These are phyloP conservation scores for Pygoscelis adeliae DNA, from an alignment of 2,113 vertebrate species.

Conservation along the genomic window DNA sequence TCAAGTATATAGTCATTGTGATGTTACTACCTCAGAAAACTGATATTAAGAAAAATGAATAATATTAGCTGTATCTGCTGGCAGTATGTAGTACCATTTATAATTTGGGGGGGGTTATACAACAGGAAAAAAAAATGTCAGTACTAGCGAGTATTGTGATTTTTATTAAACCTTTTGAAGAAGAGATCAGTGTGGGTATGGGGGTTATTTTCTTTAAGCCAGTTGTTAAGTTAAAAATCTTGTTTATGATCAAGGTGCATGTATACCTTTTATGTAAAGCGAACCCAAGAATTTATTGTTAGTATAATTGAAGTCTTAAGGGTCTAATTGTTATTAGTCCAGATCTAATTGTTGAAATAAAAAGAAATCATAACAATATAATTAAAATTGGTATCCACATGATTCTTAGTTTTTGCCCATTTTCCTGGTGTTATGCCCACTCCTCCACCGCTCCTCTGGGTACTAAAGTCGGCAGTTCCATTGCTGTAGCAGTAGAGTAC, in stretches of 20 bases:
- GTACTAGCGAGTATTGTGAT: neutral
- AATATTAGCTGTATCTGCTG: neutral
- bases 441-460: neutral
- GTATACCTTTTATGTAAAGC: neutral
- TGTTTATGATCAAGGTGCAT: neutral
- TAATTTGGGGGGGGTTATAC: neutral
- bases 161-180: neutral
- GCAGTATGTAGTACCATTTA: neutral
- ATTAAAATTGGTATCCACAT: neutral
- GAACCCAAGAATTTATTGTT: neutral
- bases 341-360: neutral
- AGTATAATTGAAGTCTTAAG: neutral
- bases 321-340: neutral
- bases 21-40: neutral
- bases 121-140: neutral
- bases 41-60: neutral
- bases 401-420: neutral
- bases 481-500: neutral
- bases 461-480: neutral
- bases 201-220: neutral
- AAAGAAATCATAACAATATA: neutral
- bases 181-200: neutral
- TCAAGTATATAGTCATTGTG: neutral
- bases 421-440: neutral
- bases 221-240: neutral